These are phyloP conservation scores for Gymnoscopelus microlampas DNA, from an alignment of 2,797 vertebrate species.

Conservation along the genomic window DNA sequence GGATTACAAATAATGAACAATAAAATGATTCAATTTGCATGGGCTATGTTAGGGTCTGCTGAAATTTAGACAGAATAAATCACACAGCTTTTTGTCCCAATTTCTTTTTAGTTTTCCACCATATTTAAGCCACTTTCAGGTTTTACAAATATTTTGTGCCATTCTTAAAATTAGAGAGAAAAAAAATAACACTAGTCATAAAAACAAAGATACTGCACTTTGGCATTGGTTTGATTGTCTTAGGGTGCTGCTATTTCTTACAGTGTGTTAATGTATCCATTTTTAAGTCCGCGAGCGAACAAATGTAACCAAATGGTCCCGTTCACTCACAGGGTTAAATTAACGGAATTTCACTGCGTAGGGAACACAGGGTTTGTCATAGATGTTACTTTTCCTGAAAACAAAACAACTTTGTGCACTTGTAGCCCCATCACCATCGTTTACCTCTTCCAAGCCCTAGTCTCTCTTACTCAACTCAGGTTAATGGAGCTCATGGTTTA, in stretches of 20 bases:
- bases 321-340: too few species aligned
- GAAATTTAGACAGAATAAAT: constrained; percentile 31
- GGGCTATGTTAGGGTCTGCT: not conserved
- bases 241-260: not conserved
- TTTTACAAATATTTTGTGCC: constrained; percentile 7
- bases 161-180: constrained; percentile 4
- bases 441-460: too few species aligned
- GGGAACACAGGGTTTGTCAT: not conserved
- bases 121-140: constrained; percentile 38
- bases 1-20: constrained; percentile 28
- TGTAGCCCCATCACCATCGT: too few species aligned
- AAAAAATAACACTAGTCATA: constrained; percentile 19
- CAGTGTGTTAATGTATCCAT: not conserved
- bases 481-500: too few species aligned
- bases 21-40: constrained; percentile 15
- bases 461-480: too few species aligned
- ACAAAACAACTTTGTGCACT: not conserved
- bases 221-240: constrained; percentile 76
- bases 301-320: too few species aligned
- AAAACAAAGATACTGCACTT: constrained; percentile 35
- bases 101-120: constrained; percentile 5
- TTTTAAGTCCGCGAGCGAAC: too few species aligned
- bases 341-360: too few species aligned
- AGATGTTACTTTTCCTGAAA: not conserved
- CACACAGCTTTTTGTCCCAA: constrained; percentile 12